Evolutionary conservation across 2,888 invertebrate genomes (phyloP).

Genomic region (Drosophila merina): DNA sequence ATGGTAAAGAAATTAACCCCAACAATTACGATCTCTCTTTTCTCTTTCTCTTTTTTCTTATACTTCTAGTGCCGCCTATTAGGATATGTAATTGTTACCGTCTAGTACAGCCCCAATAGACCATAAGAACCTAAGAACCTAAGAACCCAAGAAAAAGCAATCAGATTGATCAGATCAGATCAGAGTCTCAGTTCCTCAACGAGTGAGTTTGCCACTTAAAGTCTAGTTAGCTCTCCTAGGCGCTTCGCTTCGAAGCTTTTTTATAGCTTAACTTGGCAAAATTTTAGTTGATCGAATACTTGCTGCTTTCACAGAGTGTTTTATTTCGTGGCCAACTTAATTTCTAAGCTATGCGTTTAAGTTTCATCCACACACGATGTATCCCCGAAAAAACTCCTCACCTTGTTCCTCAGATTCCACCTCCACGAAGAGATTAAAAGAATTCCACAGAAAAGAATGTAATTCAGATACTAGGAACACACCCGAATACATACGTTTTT

Average conservation of each 20-base stretch:
- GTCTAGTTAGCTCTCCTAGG: slow-evolving; percentile 9
- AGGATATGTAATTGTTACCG: slow-evolving; percentile 84
- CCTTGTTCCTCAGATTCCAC: not conserved
- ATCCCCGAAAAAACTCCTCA: not conserved
- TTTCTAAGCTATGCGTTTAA: slow-evolving; percentile 58
- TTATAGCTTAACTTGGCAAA: slow-evolving; percentile 51
- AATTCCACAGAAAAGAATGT: slow-evolving; percentile 1
- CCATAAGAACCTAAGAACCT: slow-evolving; percentile 71
- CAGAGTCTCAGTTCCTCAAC: slow-evolving; percentile 38
- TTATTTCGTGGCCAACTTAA: slow-evolving; percentile 65
- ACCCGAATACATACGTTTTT: slow-evolving; percentile 1
- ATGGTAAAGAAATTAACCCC: slow-evolving; percentile 57
- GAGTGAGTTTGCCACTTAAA: slow-evolving; percentile 29
- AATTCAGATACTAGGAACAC: slow-evolving; percentile 34
- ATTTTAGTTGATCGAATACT: slow-evolving; percentile 54
- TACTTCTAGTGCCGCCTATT: slow-evolving; percentile 84
- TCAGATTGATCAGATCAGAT: slow-evolving; percentile 43
- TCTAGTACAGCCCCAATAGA: slow-evolving; percentile 81
- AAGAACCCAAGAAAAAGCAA: slow-evolving; percentile 73
- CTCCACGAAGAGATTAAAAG: slow-evolving; percentile 3
- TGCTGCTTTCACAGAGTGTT: slow-evolving; percentile 74
- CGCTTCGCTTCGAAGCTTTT: slow-evolving; percentile 42
- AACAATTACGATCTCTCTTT: slow-evolving; percentile 59
- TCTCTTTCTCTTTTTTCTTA: slow-evolving; percentile 73
- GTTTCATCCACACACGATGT: slow-evolving; percentile 22